These are phyloP conservation scores for Galeopterus variegatus DNA, from an alignment of 2,113 vertebrate species.

Conservation along the genomic window DNA sequence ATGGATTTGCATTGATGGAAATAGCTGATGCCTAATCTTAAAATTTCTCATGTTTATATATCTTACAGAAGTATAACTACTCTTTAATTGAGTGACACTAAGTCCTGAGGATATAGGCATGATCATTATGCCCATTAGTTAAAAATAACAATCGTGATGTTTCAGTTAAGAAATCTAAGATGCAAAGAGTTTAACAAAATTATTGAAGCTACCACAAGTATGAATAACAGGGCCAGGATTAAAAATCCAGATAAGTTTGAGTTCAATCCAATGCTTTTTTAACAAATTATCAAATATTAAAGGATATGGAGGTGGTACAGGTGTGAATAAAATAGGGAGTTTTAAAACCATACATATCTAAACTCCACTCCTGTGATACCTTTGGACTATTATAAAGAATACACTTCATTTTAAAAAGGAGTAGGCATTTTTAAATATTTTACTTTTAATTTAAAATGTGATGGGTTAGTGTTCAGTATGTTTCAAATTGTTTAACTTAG, in stretches of 20 bases:
- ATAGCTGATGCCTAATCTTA: background rate
- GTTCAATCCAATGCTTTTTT: background rate
- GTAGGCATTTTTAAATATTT: background rate
- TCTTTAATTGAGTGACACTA: background rate
- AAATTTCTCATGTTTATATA: background rate
- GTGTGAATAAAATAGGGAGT: background rate
- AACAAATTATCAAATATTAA: background rate
- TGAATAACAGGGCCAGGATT: background rate
- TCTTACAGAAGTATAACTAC: background rate
- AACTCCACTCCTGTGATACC: background rate
- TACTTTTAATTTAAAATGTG: background rate
- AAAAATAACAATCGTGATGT: background rate
- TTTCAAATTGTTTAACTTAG: constrained; percentile 7
- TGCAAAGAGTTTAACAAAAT: background rate
- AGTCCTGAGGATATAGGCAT: background rate
- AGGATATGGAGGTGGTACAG: background rate
- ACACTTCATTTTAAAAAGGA: background rate
- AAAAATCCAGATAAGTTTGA: background rate
- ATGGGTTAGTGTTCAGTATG: background rate
- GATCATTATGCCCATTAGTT: background rate
- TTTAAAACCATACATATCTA: background rate
- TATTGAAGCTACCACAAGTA: background rate
- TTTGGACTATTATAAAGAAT: background rate
- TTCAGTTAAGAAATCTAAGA: background rate
- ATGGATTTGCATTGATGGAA: background rate